Percentiles rank a stretch among this genome's conserved stretches.
Conservation (phyloP, 2,113 vertebrate genomes). For the Pygoscelis adeliae region DNA sequence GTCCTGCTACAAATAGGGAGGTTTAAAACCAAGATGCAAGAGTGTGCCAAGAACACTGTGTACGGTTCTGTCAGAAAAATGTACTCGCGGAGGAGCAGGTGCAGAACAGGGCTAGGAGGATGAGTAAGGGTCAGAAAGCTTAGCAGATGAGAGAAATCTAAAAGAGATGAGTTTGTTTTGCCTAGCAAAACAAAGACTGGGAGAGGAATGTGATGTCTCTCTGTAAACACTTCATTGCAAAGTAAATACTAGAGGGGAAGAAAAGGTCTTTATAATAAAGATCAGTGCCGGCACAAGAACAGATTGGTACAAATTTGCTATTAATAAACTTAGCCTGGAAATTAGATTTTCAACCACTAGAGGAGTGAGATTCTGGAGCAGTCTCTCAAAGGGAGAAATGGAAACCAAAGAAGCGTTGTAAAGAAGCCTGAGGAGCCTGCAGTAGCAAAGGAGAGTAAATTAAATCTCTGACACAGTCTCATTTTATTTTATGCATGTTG, state of each 20-base stretch:
- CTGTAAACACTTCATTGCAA: conserved; percentile 2
- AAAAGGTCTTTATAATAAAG: conserved; percentile 6
- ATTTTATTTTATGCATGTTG: background rate
- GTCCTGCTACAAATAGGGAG: background rate
- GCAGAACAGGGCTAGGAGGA: background rate
- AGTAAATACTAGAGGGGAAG: background rate
- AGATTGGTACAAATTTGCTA: conserved; percentile 31
- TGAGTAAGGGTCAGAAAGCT: background rate
- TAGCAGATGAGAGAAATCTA: background rate
- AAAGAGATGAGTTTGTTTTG: background rate
- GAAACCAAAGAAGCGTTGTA: background rate
- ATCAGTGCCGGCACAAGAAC: conserved; percentile 8
- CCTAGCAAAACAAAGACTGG: background rate
- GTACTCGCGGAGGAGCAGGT: background rate
- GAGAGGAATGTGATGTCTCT: background rate
- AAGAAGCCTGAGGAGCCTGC: background rate
- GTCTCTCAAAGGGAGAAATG: background rate
- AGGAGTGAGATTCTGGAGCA: background rate
- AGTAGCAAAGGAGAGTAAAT: background rate
- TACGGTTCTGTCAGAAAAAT: background rate
- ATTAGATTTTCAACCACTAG: background rate
- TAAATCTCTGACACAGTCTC: background rate
- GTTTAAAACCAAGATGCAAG: background rate
- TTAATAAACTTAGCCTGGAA: conserved; percentile 38
- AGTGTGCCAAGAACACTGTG: background rate